These are phyloP conservation scores for Phoenicopterus ruber DNA, from an alignment of 2,113 vertebrate genomes.

Conservation along the genomic window DNA sequence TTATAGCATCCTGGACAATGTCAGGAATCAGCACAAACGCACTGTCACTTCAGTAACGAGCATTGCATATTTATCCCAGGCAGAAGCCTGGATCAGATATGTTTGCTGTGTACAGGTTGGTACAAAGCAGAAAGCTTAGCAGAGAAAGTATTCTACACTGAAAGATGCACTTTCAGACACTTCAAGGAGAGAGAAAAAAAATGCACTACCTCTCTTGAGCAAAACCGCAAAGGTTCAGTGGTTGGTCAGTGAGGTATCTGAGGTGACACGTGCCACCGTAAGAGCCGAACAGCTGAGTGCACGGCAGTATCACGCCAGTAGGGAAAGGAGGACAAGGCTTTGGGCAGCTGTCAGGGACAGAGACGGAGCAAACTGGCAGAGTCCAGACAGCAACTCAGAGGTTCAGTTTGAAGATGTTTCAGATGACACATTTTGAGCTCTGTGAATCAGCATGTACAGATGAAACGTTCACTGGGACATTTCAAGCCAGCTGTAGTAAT, in stretches of 20 bases:
- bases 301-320: rapidly evolving
- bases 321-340: background rate
- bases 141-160: background rate
- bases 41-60: rapidly evolving
- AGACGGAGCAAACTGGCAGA: background rate
- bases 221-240: background rate
- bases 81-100: background rate
- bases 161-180: background rate
- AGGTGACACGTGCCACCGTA: rapidly evolving
- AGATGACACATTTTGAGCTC: background rate
- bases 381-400: background rate
- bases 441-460: background rate
- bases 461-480: background rate
- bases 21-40: background rate
- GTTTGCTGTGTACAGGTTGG: background rate
- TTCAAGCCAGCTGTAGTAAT: background rate
- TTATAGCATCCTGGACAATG: rapidly evolving
- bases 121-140: background rate
- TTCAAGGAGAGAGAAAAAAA: background rate
- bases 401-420: background rate
- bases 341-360: background rate
- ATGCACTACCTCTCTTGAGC: background rate
- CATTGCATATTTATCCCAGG: rapidly evolving
- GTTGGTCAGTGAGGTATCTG: background rate
- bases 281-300: background rate